Percentiles rank a stretch among this genome's conserved stretches.
These are phyloP conservation scores for Platerodrilus igneus DNA, from an alignment of 2,888 invertebrate genomes.

Conservation along the genomic window DNA sequence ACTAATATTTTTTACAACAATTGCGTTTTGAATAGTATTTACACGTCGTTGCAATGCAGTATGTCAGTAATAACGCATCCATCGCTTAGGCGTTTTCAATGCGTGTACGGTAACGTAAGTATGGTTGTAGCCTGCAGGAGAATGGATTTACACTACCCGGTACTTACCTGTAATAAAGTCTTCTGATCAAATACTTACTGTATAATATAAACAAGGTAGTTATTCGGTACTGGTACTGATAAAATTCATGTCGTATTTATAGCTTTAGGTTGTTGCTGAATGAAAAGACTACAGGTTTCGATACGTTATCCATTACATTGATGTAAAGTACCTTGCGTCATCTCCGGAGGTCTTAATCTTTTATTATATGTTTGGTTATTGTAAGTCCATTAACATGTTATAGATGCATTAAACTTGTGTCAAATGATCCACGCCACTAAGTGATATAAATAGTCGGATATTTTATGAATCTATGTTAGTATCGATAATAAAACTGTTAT, in stretches of 20 bases:
- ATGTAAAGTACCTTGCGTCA: constrained; percentile 20
- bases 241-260: constrained; percentile 18
- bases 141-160: too few relatives aligned
- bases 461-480: constrained; percentile 36
- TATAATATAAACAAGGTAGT: too few relatives aligned
- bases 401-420: constrained; percentile 28
- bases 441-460: constrained; percentile 32
- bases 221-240: too few relatives aligned
- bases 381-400: constrained; percentile 28
- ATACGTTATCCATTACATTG: constrained; percentile 24
- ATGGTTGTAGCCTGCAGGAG: too few relatives aligned
- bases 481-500: constrained; percentile 34
- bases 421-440: constrained; percentile 23
- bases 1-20: too few relatives aligned
- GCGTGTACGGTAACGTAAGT: too few relatives aligned
- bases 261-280: constrained; percentile 14
- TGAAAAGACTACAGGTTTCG: constrained; percentile 15
- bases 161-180: too few relatives aligned
- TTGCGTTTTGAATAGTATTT: too few relatives aligned
- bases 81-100: too few relatives aligned
- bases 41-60: too few relatives aligned
- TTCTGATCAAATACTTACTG: constrained; percentile 8
- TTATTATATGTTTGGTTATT: constrained; percentile 27
- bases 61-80: too few relatives aligned
- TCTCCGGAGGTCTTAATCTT: constrained; percentile 21